These are phyloP conservation scores for Nyctereutes procyonoides DNA, from an alignment of 2,113 vertebrate species.

Conservation along the genomic window DNA sequence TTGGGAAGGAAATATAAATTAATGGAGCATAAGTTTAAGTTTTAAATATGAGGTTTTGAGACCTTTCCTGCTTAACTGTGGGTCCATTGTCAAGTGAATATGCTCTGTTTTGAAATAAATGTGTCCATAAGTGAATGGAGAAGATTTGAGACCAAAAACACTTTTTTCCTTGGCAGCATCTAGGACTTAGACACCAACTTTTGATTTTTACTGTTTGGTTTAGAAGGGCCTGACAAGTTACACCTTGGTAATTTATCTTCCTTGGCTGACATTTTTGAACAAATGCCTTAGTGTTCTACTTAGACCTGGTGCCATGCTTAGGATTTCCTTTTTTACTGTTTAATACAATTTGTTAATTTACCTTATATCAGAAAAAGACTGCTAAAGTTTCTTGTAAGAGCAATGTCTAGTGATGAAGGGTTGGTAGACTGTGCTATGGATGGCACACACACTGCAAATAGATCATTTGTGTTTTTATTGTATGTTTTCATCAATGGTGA, in stretches of 20 bases:
- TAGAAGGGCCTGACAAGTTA: slow-evolving; percentile 61
- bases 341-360: background rate
- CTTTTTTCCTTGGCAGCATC: slow-evolving; percentile 8
- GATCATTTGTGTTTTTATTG: background rate
- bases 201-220: slow-evolving; percentile 62
- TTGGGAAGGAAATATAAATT: slow-evolving; percentile 62
- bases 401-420: background rate
- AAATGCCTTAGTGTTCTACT: slow-evolving; percentile 40
- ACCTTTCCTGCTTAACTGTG: slow-evolving; percentile 53
- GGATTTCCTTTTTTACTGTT: slow-evolving; percentile 28
- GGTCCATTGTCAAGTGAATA: slow-evolving; percentile 33
- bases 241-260: slow-evolving; percentile 57
- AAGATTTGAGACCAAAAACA: slow-evolving; percentile 50
- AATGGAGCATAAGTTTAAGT: slow-evolving; percentile 16
- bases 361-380: background rate
- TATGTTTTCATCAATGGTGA: background rate
- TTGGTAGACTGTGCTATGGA: background rate
- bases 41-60: slow-evolving; percentile 47
- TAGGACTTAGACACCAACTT: slow-evolving; percentile 17
- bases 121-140: slow-evolving; percentile 30
- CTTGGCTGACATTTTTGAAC: slow-evolving; percentile 55
- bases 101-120: slow-evolving; percentile 65
- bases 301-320: background rate
- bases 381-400: background rate
- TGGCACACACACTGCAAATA: background rate